These are phyloP conservation scores for Brienomyrus brachyistius DNA, from an alignment of 2,113 vertebrate species.

Conservation along the genomic window DNA sequence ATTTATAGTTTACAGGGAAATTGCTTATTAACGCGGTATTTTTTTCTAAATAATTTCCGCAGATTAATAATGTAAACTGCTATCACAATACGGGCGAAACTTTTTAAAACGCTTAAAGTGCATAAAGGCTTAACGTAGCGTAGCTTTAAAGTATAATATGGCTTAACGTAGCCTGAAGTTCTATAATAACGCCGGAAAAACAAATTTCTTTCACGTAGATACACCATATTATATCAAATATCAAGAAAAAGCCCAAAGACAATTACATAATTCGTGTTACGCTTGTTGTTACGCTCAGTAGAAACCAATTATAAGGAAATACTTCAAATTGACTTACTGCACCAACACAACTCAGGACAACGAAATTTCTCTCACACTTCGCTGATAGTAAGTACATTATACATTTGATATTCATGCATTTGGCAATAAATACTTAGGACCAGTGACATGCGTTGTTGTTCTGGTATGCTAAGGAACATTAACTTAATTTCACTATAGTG, in stretches of 20 bases:
- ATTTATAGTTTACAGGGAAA: neutral
- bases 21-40: neutral
- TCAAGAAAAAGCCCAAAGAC: neutral
- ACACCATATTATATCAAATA: neutral
- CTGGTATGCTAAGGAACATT: neutral
- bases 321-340: neutral
- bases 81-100: neutral
- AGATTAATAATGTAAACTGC: neutral
- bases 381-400: neutral
- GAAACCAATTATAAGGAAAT: neutral
- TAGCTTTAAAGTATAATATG: too few species aligned
- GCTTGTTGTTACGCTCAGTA: neutral
- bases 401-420: neutral
- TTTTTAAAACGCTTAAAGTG: neutral
- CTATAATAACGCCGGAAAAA: neutral
- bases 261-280: neutral
- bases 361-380: neutral
- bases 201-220: neutral
- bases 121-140: neutral
- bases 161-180: neutral
- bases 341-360: neutral
- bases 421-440: neutral
- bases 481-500: neutral
- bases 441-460: neutral
- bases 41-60: neutral